Percentiles rank a stretch among this genome's conserved stretches.
phyloP scores from a whole-genome alignment of 2,888 invertebrate species.

The Dilophus febrilis region DNA sequence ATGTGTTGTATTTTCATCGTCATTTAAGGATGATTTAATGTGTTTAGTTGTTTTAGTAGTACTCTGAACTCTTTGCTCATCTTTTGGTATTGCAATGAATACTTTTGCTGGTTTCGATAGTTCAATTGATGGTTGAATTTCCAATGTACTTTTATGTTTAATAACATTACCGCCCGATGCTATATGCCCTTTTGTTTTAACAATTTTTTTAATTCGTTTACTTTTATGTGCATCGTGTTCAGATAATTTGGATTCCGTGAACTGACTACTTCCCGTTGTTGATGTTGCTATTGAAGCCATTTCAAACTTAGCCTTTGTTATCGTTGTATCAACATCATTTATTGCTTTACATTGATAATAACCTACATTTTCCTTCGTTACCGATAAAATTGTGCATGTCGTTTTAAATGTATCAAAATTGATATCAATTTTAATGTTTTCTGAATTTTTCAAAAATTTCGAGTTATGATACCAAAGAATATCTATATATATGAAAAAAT shows the following conservation, averaged over 20 bases:
- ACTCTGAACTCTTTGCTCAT: no score
- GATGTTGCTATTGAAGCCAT: conserved; percentile 31
- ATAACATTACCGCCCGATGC: no score
- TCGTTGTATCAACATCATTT: conserved; percentile 67
- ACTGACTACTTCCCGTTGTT: conserved; percentile 5
- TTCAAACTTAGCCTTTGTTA: conserved; percentile 60
- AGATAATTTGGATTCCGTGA: conserved; percentile 17
- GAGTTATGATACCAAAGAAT: conserved; percentile 76
- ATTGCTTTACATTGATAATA: conserved; percentile 69
- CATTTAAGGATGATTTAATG: no score
- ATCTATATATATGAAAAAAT: conserved; percentile 41
- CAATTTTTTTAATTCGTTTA: no score
- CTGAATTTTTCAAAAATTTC: conserved; percentile 56
- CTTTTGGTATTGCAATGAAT: background rate
- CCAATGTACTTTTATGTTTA: no score
- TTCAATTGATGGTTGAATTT: no score
- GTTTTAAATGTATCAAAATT: conserved; percentile 44
- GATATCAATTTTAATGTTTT: conserved; percentile 51
- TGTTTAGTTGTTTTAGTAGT: no score
- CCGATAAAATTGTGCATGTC: conserved; percentile 47
- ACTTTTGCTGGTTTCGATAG: background rate
- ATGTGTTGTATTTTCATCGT: conserved; percentile 4
- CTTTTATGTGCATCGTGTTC: conserved; percentile 5
- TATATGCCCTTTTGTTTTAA: no score
- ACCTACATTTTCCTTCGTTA: conserved; percentile 48